Conservation (phyloP, 2,888 invertebrate genomes). For the Crocallis elinguaria region DNA sequence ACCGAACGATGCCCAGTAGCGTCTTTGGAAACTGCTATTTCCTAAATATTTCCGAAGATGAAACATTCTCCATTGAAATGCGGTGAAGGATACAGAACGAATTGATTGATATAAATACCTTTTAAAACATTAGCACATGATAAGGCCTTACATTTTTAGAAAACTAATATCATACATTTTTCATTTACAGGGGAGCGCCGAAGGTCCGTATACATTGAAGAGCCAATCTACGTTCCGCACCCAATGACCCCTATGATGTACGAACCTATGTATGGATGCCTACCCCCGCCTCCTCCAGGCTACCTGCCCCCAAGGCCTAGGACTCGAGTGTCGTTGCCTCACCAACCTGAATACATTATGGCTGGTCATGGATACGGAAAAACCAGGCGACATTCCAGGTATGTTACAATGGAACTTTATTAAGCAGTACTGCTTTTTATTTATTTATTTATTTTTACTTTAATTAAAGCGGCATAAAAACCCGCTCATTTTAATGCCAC, state of each 20-base stretch:
- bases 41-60: too few species aligned
- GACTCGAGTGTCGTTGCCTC: slow-evolving; percentile 67
- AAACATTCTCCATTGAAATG: too few species aligned
- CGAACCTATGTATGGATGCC: slow-evolving; percentile 69
- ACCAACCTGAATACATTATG: slow-evolving; percentile 72
- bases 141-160: not conserved
- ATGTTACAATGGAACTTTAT: slow-evolving; percentile 3
- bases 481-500: too few species aligned
- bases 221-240: slow-evolving; percentile 69
- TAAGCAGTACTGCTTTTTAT: not conserved
- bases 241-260: slow-evolving; percentile 72
- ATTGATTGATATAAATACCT: too few species aligned
- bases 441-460: too few species aligned
- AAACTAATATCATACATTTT: not conserved
- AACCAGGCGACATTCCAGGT: slow-evolving; percentile 74
- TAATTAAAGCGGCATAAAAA: too few species aligned
- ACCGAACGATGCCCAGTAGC: too few species aligned
- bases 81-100: too few species aligned
- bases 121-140: too few species aligned
- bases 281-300: slow-evolving; percentile 61
- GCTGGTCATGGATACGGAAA: slow-evolving; percentile 55
- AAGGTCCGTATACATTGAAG: slow-evolving; percentile 73
- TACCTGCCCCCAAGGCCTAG: slow-evolving; percentile 65
- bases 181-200: slow-evolving; percentile 65
- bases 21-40: too few species aligned